These are phyloP conservation scores for Nomada fabriciana DNA, from an alignment of 2,888 invertebrate species.

Conservation along the genomic window DNA sequence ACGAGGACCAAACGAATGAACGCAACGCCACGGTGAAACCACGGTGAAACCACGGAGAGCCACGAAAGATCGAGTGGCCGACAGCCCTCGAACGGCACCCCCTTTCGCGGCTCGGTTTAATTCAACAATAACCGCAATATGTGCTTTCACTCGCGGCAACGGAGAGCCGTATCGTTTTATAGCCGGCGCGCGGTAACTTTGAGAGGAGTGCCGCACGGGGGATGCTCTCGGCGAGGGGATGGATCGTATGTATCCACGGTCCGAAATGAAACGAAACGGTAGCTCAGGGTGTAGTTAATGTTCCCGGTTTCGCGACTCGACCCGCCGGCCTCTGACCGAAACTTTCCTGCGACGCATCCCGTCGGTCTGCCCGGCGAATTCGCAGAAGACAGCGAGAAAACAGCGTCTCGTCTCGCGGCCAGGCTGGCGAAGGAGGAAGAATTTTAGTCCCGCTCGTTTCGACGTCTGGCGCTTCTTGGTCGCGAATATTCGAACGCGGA, in stretches of 20 bases:
- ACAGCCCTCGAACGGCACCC: constrained; percentile 26
- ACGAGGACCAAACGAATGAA: not conserved
- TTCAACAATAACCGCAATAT: constrained; percentile 81
- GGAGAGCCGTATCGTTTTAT: constrained; percentile 80
- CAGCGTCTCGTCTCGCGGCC: too few relatives aligned
- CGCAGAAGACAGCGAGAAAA: not conserved
- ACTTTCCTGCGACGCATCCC: constrained; percentile 1
- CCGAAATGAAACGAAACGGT: constrained; percentile 79
- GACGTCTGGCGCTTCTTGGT: constrained; percentile 17
- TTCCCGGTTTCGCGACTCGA: constrained; percentile 64
- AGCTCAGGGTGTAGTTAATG: constrained; percentile 81
- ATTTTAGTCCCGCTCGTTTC: not conserved
- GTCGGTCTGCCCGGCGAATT: not conserved
- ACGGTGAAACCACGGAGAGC: not conserved
- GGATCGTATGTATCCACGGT: constrained; percentile 57
- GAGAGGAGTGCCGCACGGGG: constrained; percentile 59
- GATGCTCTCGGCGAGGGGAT: constrained; percentile 66
- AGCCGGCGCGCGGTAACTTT: constrained; percentile 78
- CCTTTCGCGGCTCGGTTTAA: constrained; percentile 55
- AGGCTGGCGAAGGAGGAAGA: too few relatives aligned
- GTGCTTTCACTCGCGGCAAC: constrained; percentile 72
- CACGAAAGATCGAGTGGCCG: not conserved
- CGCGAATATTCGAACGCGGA: constrained; percentile 28
- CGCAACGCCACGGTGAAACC: not conserved
- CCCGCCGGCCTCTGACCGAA: not conserved